Conservation (phyloP, 37 sponge, comb jelly and placozoan species). For the Dysidea cf. avara region DNA sequence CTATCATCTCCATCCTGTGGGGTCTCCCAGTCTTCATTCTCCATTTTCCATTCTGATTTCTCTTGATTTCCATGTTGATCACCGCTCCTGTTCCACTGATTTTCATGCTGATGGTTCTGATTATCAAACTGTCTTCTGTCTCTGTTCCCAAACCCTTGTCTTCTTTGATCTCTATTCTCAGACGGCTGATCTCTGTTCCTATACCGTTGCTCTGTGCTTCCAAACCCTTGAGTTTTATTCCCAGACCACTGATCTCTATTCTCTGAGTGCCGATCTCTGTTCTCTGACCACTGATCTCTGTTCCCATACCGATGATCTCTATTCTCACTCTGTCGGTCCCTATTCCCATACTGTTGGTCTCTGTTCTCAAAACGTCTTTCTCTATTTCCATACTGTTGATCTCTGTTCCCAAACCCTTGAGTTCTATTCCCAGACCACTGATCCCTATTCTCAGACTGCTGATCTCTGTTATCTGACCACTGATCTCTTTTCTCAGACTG, state of each 20-base stretch:
- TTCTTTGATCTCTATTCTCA: background rate
- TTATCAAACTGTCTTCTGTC: background rate
- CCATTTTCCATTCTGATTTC: background rate
- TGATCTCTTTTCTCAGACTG: background rate
- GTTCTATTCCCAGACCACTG: background rate
- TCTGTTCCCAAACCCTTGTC: background rate
- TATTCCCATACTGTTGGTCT: slow-evolving; percentile 1
- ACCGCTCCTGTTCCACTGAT: background rate
- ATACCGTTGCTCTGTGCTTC: background rate
- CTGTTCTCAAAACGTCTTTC: background rate
- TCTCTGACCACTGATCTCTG: background rate
- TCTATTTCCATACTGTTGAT: background rate
- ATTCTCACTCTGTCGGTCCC: background rate
- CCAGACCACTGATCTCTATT: background rate
- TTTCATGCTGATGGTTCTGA: background rate
- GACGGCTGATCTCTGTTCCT: background rate
- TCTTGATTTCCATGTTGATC: background rate
- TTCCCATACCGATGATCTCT: background rate
- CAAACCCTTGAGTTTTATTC: background rate
- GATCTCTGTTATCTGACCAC: background rate
- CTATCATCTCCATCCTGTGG: background rate
- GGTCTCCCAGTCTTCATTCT: background rate
- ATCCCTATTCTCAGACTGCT: background rate
- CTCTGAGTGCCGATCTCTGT: background rate
- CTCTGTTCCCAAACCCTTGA: background rate